A percentile compares a stretch with the other conserved stretches of the same genome.
phyloP scores from a whole-genome alignment of 1,140 invertebrate genomes.

The Drosophila kikkawai region DNA sequence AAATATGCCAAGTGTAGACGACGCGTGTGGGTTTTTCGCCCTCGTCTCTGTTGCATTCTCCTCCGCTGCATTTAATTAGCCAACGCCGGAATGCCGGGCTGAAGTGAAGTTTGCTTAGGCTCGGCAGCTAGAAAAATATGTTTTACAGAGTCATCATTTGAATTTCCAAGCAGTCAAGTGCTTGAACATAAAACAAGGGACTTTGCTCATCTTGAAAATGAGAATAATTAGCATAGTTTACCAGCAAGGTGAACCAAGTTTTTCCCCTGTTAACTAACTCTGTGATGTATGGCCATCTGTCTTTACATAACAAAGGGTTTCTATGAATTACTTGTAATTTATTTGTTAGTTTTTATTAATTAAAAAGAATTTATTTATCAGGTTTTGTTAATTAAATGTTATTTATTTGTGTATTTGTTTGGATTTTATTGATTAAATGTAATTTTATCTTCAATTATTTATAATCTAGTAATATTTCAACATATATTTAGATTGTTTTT shows the following conservation, averaged over 20 bases:
- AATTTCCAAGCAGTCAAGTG: conserved; percentile 10
- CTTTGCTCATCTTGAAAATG: conserved; percentile 27
- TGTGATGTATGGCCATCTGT: background rate
- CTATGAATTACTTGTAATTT: background rate
- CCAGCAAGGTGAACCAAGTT: background rate
- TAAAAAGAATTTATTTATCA: background rate
- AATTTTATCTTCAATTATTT: background rate
- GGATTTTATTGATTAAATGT: no score
- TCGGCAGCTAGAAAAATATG: conserved; percentile 4
- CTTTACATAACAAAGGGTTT: conserved; percentile 5
- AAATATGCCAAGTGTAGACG: conserved; percentile 81
- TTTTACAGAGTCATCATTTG: conserved; percentile 5
- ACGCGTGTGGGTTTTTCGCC: conserved; percentile 72
- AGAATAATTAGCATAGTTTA: conserved; percentile 21
- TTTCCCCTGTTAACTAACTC: background rate
- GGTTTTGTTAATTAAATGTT: background rate
- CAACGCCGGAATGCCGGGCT: conserved; percentile 10
- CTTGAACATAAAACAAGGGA: conserved; percentile 20
- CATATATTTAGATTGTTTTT: background rate
- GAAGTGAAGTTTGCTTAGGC: conserved; percentile 22
- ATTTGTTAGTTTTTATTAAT: conserved; percentile 2
- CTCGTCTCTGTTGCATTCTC: conserved; percentile 3
- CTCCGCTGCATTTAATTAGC: conserved; percentile 54
- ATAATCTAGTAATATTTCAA: background rate
- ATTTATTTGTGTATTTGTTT: background rate